These are phyloP conservation scores for Pentamera pediparva DNA, from an alignment of 53 echinoderm and acorn worm genomes.

Conservation along the genomic window DNA sequence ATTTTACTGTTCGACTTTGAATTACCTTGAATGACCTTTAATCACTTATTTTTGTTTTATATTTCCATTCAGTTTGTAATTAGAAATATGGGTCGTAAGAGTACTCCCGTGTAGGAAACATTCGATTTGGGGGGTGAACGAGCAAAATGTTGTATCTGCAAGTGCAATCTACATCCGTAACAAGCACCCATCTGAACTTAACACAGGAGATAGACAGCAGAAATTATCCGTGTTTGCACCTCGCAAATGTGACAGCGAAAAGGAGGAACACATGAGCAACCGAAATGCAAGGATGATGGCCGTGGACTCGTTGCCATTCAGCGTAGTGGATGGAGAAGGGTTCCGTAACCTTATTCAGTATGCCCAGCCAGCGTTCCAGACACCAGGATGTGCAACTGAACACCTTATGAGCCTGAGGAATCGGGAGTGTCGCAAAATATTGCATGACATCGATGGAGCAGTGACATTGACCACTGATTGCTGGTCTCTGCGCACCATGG, in stretches of 20 bases:
- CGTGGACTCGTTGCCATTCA: slow-evolving; percentile 23
- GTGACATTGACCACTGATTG: slow-evolving; percentile 1
- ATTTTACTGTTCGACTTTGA: too few species aligned
- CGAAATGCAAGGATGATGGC: slow-evolving; percentile 21
- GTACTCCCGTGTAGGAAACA: background rate
- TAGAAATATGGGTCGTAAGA: background rate
- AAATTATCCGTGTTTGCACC: background rate
- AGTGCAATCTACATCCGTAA: slow-evolving; percentile 11
- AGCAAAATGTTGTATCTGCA: slow-evolving; percentile 2
- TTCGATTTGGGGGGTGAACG: background rate
- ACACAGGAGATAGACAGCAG: background rate
- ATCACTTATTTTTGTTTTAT: too few species aligned
- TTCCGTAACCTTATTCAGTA: background rate
- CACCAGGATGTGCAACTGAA: slow-evolving; percentile 20
- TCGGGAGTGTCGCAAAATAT: background rate
- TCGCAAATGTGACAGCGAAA: background rate
- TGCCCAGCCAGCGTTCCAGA: slow-evolving; percentile 30
- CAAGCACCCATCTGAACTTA: slow-evolving; percentile 18
- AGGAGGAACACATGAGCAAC: slow-evolving; percentile 27
- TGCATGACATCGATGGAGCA: too few species aligned
- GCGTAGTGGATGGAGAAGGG: slow-evolving; percentile 19
- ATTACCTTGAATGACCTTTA: too few species aligned
- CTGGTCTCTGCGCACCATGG: too few species aligned
- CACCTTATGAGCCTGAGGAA: background rate
- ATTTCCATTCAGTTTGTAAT: background rate